Evolutionary conservation across 2,113 vertebrate species (phyloP).

Genomic region (Haplochromis vanheusdeni): DNA sequence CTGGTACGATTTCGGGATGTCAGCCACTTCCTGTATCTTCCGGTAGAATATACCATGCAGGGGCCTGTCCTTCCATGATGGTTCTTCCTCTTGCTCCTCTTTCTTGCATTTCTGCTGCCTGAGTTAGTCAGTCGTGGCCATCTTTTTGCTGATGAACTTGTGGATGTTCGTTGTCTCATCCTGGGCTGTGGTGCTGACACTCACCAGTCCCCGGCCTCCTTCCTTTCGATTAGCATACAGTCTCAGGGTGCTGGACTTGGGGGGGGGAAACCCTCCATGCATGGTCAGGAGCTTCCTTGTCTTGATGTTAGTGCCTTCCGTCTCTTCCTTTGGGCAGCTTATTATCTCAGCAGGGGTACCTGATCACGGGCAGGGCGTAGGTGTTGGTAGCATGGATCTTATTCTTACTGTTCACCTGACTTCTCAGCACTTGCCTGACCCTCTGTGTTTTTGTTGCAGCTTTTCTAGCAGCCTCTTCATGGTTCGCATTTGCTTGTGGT

Average conservation of each 20-base stretch:
- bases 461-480: not conserved
- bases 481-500: not conserved
- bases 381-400: not conserved
- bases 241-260: not conserved
- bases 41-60: accelerated
- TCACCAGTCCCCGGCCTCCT: not conserved
- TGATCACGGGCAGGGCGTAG: not conserved
- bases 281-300: not conserved
- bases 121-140: not conserved
- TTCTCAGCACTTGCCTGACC: not conserved
- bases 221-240: not conserved
- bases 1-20: not conserved
- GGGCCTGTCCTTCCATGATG: not conserved
- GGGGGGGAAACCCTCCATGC: not conserved
- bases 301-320: not conserved
- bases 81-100: not conserved
- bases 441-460: not conserved
- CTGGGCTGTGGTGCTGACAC: not conserved
- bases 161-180: not conserved
- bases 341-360: not conserved
- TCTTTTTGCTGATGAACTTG: not conserved
- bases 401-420: not conserved
- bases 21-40: not conserved
- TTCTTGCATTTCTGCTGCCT: not conserved
- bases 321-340: not conserved